These are phyloP conservation scores for Merluccius polli DNA, from an alignment of 2,797 vertebrate genomes.

Conservation along the genomic window DNA sequence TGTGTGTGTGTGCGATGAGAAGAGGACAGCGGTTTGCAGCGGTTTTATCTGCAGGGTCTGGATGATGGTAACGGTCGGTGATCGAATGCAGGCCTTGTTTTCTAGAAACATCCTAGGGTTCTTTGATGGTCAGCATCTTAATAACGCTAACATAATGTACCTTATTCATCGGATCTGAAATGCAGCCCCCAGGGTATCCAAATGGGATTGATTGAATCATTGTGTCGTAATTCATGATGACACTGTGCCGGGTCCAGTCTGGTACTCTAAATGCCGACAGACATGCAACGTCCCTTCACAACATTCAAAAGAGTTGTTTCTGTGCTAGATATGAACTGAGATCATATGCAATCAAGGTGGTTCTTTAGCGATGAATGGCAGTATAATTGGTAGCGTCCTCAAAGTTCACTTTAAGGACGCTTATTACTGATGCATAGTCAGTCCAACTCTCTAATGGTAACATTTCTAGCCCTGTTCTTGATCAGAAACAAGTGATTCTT, in stretches of 20 bases:
- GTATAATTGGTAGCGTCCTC: background rate
- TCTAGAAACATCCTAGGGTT: background rate
- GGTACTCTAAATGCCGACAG: background rate
- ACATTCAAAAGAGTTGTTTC: background rate
- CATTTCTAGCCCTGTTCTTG: too few relatives aligned
- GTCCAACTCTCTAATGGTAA: too few relatives aligned
- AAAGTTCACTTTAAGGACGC: too few relatives aligned
- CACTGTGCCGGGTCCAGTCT: background rate
- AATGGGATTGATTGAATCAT: background rate
- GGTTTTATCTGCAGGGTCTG: background rate
- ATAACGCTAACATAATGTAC: background rate
- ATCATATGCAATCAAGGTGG: background rate
- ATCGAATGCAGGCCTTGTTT: background rate
- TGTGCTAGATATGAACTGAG: background rate
- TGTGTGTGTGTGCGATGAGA: background rate
- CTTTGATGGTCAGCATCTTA: background rate
- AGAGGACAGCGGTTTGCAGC: background rate
- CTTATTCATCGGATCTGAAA: background rate
- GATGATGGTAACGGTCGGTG: background rate
- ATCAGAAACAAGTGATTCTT: too few relatives aligned
- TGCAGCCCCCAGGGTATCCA: background rate
- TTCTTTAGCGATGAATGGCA: background rate
- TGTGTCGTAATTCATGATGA: background rate
- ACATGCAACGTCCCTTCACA: background rate
- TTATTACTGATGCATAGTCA: too few relatives aligned